phyloP scores from a whole-genome alignment of 2,797 vertebrate genomes.

The Parauchenoglanis ngamensis region DNA sequence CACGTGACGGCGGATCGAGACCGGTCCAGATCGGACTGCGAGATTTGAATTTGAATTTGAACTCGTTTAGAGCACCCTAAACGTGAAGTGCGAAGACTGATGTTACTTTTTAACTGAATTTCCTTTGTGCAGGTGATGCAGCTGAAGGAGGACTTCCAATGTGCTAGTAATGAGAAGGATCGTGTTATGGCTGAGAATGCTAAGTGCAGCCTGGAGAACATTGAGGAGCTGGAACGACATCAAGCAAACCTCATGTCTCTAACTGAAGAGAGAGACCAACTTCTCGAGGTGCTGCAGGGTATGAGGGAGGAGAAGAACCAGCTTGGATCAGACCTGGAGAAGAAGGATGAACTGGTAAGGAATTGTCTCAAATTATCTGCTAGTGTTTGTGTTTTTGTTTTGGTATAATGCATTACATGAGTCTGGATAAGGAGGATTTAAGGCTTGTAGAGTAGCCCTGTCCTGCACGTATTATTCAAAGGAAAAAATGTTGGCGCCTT shows the following conservation, averaged over 20 bases:
- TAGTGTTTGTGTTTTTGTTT: no score
- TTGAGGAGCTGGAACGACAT: slow-evolving; percentile 40
- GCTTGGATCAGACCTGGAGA: slow-evolving; percentile 62
- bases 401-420: not conserved
- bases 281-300: slow-evolving; percentile 62
- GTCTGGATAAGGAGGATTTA: not conserved
- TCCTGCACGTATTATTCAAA: not conserved
- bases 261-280: slow-evolving; percentile 67
- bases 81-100: not conserved
- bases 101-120: not conserved
- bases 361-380: not conserved
- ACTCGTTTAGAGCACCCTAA: not conserved
- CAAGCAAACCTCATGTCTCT: slow-evolving; percentile 62
- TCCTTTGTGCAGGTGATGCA: slow-evolving; percentile 16
- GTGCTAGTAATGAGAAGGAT: slow-evolving; percentile 46
- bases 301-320: slow-evolving; percentile 63
- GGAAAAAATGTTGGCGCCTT: not conserved
- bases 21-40: not conserved
- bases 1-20: no score
- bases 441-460: not conserved
- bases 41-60: not conserved
- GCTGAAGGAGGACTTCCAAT: slow-evolving; percentile 42
- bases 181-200: slow-evolving; percentile 44
- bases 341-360: slow-evolving; percentile 62
- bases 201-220: slow-evolving; percentile 22